Evolutionary conservation across 2,797 vertebrate genomes (phyloP), one percentile per base, ranked within the genome.

Genomic region (Aythya fuligula): DNA sequence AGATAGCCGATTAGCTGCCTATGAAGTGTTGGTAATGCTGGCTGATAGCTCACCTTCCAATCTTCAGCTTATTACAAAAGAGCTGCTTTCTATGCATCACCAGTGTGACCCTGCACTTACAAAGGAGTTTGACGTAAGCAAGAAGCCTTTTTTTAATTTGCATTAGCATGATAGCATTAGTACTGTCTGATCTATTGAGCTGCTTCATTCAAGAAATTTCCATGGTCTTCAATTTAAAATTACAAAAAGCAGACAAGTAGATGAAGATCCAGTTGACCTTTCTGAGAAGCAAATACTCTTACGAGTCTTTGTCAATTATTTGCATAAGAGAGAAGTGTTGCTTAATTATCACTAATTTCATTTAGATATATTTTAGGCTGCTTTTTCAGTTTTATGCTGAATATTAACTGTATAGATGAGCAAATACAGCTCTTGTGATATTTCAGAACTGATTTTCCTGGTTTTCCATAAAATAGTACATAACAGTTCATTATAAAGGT

Each of bases 11-110:
- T 97, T 99, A 95, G 99, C 99, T 85, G 99, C 99, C 43, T 99
- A 99, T 54, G 99, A 99, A 97, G 99, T 99, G 82, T 98, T 99
- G 92, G 99, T 99, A 72, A 99, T 99, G 99, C 94, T 99, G 94
- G 99, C 99, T 28, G 99, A 99, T 96, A 99, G 99, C 95, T 99
- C 99, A 10, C 98, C 99, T 87, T 98, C 98, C 85, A 99, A 99
- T 95, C 98, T 99, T 65, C 98, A 98, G 87, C 99, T 99, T 71
- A 99, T 99, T 96, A 99, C 98, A 43, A 98, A 96, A 96, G 99
- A 99, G 95, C 98, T 99, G 19, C 98, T 99, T 90, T 99, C 99
- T 69, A 99, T 99, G 99, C 99, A 99, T 97, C 99, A 99, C 96
- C 99, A 99, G 80, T 98, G 98, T 5, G 99, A 99, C 93, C 98